Conservation (phyloP, 2,888 invertebrate species). For the Stramonita haemastoma region DNA sequence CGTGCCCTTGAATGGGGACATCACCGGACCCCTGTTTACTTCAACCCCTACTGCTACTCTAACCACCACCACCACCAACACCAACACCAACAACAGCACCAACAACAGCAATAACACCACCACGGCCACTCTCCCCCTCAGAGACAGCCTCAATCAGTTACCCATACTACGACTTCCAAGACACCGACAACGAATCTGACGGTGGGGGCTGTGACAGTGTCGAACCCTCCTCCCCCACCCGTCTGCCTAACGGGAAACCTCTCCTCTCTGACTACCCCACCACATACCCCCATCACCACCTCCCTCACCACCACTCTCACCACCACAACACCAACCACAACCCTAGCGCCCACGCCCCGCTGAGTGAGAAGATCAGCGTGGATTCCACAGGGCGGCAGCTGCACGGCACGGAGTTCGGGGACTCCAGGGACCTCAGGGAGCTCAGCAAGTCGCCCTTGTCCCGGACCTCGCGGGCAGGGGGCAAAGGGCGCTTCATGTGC, state of each 20-base stretch:
- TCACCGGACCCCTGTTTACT: background rate
- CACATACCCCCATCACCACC: background rate
- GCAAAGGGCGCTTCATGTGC: conserved; percentile 42
- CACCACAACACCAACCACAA: conserved; percentile 1
- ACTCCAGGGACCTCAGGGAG: conserved; percentile 27
- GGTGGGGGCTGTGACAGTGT: conserved; percentile 26
- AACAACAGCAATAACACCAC: no score
- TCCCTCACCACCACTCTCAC: background rate
- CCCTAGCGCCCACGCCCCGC: background rate
- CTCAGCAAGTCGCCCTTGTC: conserved; percentile 41
- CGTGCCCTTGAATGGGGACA: conserved; percentile 21
- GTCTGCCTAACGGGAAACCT: conserved; percentile 18
- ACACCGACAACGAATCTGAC: conserved; percentile 41
- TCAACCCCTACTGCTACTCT: background rate
- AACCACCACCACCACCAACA: background rate
- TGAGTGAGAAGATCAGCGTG: conserved; percentile 34
- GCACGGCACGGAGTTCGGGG: background rate
- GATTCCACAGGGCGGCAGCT: background rate
- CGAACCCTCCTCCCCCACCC: background rate
- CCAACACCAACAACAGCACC: background rate
- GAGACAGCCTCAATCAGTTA: background rate
- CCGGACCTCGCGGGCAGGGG: conserved; percentile 24
- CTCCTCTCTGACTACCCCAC: background rate
- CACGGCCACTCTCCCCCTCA: background rate
- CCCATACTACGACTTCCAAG: conserved; percentile 41